Evolutionary conservation across 2,888 invertebrate genomes (phyloP).

Genomic region (Drosophila barbarae): DNA sequence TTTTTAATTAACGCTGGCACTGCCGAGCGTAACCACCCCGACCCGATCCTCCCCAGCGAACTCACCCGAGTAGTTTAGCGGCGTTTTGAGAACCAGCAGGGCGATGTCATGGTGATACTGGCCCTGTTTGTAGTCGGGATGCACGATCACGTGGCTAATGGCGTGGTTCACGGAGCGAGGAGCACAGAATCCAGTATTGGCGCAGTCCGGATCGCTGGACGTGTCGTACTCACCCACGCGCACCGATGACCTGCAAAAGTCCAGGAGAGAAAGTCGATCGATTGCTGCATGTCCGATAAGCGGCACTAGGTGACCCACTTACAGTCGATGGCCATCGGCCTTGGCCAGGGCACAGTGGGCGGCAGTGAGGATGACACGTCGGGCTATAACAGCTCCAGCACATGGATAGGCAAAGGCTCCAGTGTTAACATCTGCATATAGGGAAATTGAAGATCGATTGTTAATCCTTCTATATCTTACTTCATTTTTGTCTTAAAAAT

Average conservation of each 20-base stretch:
- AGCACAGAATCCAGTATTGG: slow-evolving; percentile 86
- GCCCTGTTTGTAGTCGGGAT: slow-evolving; percentile 86
- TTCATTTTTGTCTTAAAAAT: too few species aligned
- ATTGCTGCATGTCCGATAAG: not conserved
- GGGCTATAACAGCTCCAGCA: slow-evolving; percentile 86
- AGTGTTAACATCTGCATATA: slow-evolving; percentile 82
- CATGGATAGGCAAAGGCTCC: slow-evolving; percentile 88
- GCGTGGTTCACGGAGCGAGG: slow-evolving; percentile 85
- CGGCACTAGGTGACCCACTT: slow-evolving; percentile 77
- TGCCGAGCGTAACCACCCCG: slow-evolving; percentile 29
- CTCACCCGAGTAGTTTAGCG: slow-evolving; percentile 85
- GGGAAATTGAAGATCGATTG: not conserved
- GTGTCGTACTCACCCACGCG: slow-evolving; percentile 88
- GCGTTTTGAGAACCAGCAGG: slow-evolving; percentile 85
- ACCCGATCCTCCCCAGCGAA: slow-evolving; percentile 11
- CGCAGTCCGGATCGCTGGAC: slow-evolving; percentile 87
- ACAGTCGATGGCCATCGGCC: slow-evolving; percentile 88
- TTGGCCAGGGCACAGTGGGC: slow-evolving; percentile 90
- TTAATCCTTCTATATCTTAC: not conserved
- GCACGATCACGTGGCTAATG: slow-evolving; percentile 87
- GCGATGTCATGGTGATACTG: slow-evolving; percentile 87
- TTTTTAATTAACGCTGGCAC: slow-evolving; percentile 70
- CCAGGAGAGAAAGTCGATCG: slow-evolving; percentile 28
- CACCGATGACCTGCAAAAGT: slow-evolving; percentile 83
- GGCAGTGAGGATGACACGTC: slow-evolving; percentile 85